These are phyloP conservation scores for Xyrauchen texanus DNA, from an alignment of 2,113 vertebrate species.

Conservation along the genomic window DNA sequence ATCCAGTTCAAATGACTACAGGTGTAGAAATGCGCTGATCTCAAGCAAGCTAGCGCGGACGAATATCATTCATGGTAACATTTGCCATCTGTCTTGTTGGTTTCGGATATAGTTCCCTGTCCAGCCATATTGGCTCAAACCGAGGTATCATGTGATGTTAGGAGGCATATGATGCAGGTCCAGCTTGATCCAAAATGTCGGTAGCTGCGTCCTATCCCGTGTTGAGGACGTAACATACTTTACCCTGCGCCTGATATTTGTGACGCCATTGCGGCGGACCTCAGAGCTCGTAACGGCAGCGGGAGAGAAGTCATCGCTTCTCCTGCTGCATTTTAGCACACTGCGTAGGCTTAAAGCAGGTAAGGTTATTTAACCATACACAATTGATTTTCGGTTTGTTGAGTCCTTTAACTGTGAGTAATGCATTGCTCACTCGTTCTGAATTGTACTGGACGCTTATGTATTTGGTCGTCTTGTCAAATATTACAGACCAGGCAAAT, in stretches of 20 bases:
- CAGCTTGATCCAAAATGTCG: conserved; percentile 71
- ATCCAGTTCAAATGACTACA: too few relatives aligned
- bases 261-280: conserved; percentile 77
- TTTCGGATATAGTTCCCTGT: conserved; percentile 55
- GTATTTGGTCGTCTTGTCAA: conserved; percentile 36
- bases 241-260: conserved; percentile 33
- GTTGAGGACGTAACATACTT: conserved; percentile 61
- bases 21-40: neutral
- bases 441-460: conserved; percentile 24
- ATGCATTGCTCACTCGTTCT: neutral
- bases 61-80: conserved; percentile 1
- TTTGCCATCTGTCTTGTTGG: conserved; percentile 66
- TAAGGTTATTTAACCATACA: conserved; percentile 47
- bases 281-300: conserved; percentile 77
- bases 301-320: conserved; percentile 78
- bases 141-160: neutral
- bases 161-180: neutral
- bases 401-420: conserved; percentile 1
- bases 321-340: conserved; percentile 68
- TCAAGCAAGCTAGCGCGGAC: conserved; percentile 17
- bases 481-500: conserved; percentile 40
- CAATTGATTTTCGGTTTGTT: neutral
- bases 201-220: conserved; percentile 53
- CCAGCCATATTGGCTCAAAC: conserved; percentile 71
- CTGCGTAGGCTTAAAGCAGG: conserved; percentile 71